These are phyloP conservation scores for Bemisia tabaci DNA, from an alignment of 1,140 invertebrate species.

Conservation along the genomic window DNA sequence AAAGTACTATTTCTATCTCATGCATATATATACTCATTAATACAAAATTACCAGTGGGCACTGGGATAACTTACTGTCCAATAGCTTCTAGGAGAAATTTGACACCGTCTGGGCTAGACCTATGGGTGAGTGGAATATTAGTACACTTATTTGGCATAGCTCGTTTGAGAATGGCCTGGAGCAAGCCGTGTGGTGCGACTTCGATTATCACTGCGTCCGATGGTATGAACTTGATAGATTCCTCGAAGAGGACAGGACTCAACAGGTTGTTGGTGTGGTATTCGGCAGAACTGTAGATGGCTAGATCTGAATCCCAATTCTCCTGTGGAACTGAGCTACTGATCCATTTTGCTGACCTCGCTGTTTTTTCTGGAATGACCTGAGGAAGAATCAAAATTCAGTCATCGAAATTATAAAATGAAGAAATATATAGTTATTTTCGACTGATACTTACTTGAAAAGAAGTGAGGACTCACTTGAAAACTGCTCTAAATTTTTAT, in stretches of 20 bases:
- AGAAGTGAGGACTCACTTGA: too few species aligned
- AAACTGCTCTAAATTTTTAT: too few species aligned
- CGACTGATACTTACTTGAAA: too few species aligned
- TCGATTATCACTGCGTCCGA: conserved; percentile 30
- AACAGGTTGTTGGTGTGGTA: conserved; percentile 51
- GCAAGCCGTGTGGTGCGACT: conserved; percentile 81
- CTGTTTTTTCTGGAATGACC: conserved; percentile 35
- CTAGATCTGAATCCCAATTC: conserved; percentile 35
- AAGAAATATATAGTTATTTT: too few species aligned
- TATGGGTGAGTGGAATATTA: conserved; percentile 13
- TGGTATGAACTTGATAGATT: conserved; percentile 12
- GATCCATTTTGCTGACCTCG: conserved; percentile 38
- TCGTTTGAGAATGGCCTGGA: too few species aligned
- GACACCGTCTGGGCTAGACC: conserved; percentile 33
- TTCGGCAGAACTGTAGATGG: conserved; percentile 38
- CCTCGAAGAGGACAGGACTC: conserved; percentile 32
- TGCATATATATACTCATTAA: conserved; percentile 4
- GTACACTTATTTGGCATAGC: background rate
- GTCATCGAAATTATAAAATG: too few species aligned
- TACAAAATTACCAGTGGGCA: conserved; percentile 1
- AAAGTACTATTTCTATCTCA: background rate
- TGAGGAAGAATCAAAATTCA: too few species aligned
- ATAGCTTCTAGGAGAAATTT: conserved; percentile 33
- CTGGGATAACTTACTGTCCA: too few species aligned
- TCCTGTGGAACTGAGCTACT: conserved; percentile 40